phyloP scores from a whole-genome alignment of 2,113 vertebrate genomes.

The Pelecanoides urinatrix region DNA sequence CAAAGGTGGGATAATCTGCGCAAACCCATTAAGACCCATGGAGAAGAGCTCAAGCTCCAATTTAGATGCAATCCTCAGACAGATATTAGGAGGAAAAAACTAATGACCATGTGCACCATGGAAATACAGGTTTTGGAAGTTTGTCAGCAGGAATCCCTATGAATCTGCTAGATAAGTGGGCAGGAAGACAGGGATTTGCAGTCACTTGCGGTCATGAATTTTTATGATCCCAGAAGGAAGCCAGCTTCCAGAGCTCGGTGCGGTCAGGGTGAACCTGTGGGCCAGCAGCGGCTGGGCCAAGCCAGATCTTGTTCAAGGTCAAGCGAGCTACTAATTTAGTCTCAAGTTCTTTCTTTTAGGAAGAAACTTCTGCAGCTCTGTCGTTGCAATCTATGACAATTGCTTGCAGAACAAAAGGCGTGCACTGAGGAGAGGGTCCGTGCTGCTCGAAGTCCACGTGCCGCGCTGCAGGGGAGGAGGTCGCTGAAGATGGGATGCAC shows the following conservation, averaged over 20 bases:
- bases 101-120: accelerated
- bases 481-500: accelerated
- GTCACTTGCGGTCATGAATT: not conserved
- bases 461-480: not conserved
- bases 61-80: not conserved
- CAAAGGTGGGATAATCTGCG: not conserved
- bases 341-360: not conserved
- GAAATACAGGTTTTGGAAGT: not conserved
- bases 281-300: not conserved
- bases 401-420: accelerated
- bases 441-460: not conserved
- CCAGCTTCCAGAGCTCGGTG: accelerated
- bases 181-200: not conserved
- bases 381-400: too few relatives aligned
- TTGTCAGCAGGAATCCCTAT: not conserved
- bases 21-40: not conserved
- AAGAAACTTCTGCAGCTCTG: not conserved
- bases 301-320: not conserved
- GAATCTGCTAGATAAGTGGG: too few relatives aligned
- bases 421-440: not conserved
- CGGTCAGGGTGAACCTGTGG: not conserved
- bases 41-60: not conserved
- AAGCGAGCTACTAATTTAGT: not conserved
- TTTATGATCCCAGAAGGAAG: not conserved
- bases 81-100: too few relatives aligned